phyloP scores from a whole-genome alignment of 23 tunicate species.

The Oikopleura vanhoeffeni region DNA sequence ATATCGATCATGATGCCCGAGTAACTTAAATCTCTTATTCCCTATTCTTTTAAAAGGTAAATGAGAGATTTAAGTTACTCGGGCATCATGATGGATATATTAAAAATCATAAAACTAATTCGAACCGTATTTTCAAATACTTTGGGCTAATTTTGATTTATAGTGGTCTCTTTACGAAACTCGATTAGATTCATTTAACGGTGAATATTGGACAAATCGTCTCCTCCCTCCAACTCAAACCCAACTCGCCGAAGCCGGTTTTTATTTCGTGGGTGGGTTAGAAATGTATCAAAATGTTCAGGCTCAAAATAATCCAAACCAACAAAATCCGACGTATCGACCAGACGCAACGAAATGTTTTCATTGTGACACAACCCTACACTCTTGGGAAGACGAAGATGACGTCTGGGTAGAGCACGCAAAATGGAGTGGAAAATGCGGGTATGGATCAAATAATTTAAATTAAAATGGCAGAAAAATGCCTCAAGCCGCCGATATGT shows the following conservation, averaged over 20 bases:
- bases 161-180: background rate
- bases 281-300: background rate
- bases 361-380: slow-evolving; percentile 2
- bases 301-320: background rate
- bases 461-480: background rate
- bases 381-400: slow-evolving; percentile 11
- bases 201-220: background rate
- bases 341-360: slow-evolving; percentile 4
- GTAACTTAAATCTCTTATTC: too few relatives aligned
- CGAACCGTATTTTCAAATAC: too few relatives aligned
- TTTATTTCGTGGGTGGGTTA: background rate
- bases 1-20: too few relatives aligned
- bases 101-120: too few relatives aligned
- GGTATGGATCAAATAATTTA: background rate
- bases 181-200: background rate
- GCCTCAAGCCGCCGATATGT: too few relatives aligned
- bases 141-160: too few relatives aligned
- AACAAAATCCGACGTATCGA: background rate
- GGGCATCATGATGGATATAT: too few relatives aligned
- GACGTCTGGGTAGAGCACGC: slow-evolving; percentile 12
- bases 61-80: too few relatives aligned
- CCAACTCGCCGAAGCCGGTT: background rate
- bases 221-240: background rate
- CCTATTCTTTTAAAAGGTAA: too few relatives aligned
- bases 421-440: background rate